A percentile compares a stretch with the other conserved stretches of the same genome.
Evolutionary conservation across 2,797 vertebrate genomes (phyloP).

Genomic region (Ataeniobius toweri): DNA sequence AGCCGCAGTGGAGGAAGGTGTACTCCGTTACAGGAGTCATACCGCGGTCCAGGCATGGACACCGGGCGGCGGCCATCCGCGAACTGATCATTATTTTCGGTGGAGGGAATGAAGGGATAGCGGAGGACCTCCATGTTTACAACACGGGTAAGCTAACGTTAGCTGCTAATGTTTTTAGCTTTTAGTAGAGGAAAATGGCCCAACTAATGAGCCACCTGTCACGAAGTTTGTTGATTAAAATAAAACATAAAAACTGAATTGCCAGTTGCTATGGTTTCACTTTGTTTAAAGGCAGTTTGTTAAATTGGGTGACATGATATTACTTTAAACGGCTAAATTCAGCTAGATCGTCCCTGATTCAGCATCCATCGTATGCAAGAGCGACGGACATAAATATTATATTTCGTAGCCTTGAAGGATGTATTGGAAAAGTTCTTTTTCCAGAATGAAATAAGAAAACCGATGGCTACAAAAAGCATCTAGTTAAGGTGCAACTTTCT

Average conservation of each 20-base stretch:
- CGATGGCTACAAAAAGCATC: neutral
- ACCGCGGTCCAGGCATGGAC: conserved; percentile 92
- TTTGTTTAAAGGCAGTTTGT: neutral
- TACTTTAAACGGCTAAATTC: neutral
- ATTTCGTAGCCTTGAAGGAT: neutral
- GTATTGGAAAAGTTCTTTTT: neutral
- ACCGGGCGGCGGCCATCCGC: conserved; percentile 91
- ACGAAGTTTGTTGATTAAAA: accelerated
- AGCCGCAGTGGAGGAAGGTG: conserved; percentile 87
- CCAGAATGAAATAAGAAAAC: neutral
- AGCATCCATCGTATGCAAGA: neutral
- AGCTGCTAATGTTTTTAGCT: conserved; percentile 76
- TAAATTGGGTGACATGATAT: neutral
- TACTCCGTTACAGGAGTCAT: conserved; percentile 88
- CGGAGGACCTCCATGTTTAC: conserved; percentile 94
- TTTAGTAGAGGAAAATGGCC: neutral
- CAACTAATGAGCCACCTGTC: accelerated
- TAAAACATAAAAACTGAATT: neutral
- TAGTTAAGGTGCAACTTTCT: neutral
- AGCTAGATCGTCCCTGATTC: neutral
- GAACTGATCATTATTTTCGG: conserved; percentile 94
- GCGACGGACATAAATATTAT: neutral
- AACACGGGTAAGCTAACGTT: conserved; percentile 87
- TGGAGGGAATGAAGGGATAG: conserved; percentile 96
- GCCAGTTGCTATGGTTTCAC: accelerated